phyloP scores from a whole-genome alignment of 2,888 invertebrate species.

The Spodoptera littoralis region DNA sequence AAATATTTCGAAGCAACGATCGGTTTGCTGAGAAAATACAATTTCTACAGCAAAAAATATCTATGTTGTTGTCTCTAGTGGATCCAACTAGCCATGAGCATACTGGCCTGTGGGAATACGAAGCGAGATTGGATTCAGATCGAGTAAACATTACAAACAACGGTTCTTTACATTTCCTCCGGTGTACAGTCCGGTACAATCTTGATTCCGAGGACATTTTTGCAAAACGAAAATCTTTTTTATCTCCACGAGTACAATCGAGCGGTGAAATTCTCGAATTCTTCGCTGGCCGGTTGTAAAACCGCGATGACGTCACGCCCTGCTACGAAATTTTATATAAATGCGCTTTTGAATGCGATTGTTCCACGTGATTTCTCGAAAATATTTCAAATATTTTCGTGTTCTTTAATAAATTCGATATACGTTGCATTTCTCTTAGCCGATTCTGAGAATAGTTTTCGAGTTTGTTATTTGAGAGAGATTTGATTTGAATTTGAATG shows the following conservation, averaged over 20 bases:
- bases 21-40: constrained; percentile 2
- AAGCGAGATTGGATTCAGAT: constrained; percentile 51
- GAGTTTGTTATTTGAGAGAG: constrained; percentile 8
- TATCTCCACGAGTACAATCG: constrained; percentile 23
- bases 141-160: constrained; percentile 47
- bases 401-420: constrained; percentile 29
- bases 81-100: constrained; percentile 29
- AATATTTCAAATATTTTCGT: constrained; percentile 31
- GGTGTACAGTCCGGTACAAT: constrained; percentile 37
- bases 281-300: constrained; percentile 25
- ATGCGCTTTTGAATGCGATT: constrained; percentile 19
- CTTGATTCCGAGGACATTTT: constrained; percentile 26
- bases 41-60: constrained; percentile 17
- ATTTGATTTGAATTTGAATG: constrained; percentile 6
- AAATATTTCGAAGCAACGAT: constrained; percentile 14
- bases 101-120: constrained; percentile 46
- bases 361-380: constrained; percentile 24
- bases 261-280: constrained; percentile 32
- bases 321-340: constrained; percentile 25
- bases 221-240: constrained; percentile 13
- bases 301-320: constrained; percentile 28
- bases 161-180: constrained; percentile 44
- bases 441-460: constrained; percentile 7
- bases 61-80: constrained; percentile 19
- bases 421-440: constrained; percentile 2